A percentile compares a stretch with the other conserved stretches of the same genome.
phyloP scores from a whole-genome alignment of 2,888 invertebrate species.

The Eupelmus urozonus region DNA sequence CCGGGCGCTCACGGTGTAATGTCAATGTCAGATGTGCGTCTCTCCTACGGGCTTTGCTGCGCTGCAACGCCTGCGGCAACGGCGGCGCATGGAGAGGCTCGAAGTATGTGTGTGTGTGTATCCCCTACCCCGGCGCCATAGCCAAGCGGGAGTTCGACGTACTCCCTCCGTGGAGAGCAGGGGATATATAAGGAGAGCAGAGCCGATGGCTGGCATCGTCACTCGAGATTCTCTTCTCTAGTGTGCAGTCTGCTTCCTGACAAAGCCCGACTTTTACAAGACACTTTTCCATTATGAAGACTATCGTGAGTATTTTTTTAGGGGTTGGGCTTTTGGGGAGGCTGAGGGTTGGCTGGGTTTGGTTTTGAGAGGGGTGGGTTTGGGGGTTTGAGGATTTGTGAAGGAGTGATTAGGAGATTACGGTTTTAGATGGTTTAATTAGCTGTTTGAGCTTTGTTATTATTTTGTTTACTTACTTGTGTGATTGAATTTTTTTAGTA shows the following conservation, averaged over 20 bases:
- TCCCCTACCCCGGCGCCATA: constrained; percentile 28
- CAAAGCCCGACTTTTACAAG: no score
- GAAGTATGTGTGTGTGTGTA: constrained; percentile 17
- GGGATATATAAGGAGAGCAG: constrained; percentile 43
- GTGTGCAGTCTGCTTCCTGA: neutral
- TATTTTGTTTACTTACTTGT: no score
- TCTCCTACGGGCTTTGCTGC: neutral
- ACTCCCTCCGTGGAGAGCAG: constrained; percentile 44
- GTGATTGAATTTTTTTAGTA: no score
- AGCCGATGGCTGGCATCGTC: constrained; percentile 18
- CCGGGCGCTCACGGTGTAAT: constrained; percentile 39
- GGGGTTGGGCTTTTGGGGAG: neutral
- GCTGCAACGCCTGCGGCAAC: neutral
- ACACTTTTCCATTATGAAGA: constrained; percentile 47
- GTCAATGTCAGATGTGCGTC: constrained; percentile 52
- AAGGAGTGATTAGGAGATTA: no score
- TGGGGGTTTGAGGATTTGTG: no score
- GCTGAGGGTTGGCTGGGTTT: no score
- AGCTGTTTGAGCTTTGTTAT: no score
- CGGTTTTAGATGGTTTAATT: no score
- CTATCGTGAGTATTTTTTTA: constrained; percentile 48
- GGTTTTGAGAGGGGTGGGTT: no score
- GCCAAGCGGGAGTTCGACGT: constrained; percentile 43
- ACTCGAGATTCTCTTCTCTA: constrained; percentile 24
- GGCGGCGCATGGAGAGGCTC: no score